Base-by-base conservation (phyloP, 2,113 vertebrate species). In the Mugil cephalus region DNA sequence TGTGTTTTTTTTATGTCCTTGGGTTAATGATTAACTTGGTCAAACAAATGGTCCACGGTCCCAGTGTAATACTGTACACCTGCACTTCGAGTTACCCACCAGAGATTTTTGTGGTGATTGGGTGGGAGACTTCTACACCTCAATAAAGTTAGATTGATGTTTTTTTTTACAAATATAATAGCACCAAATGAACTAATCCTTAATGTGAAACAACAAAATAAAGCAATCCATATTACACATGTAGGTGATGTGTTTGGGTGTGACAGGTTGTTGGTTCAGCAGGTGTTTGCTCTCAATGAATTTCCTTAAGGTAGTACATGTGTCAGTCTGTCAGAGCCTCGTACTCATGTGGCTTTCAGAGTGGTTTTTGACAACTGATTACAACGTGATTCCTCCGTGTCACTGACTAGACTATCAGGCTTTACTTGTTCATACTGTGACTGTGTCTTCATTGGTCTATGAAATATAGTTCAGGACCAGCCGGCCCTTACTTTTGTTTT, bases 11-110 rank as follows among this genome's bases (percentile, higher is more conserved):
- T 36, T 18, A 13, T 3, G 7, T 1, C 10, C 7, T 74, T 38
- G 0, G 14, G 87, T 88, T 89, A 50, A 89, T 92, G 21, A 89
- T 89, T 88, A 89, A 89, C 88, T 8, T n/a, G 21, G 9, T 68
- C 75, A 74, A 81, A 76, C 68, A 88, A 64, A 39, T 3, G 18
- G 10, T 35, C 62, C 21, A 17, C 85, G 79, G 83, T 77, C 69
- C 63, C 76, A 70, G 65, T 77, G 51, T 19, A 24, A 50, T 53
- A 35, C 21, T 14, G 19, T 21, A 10, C 40, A 56, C 61, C 51
- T 63, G 34, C 10, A 14, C 36, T 38, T 3, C 1, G 4, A 10
- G 4, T 53, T 35, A 7, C 39, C 38, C 43, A 56, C 46, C 47
- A 1, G 52, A 47, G 13, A 48, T 55, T 47, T 54, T 61, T 7